Evolutionary conservation across 2,797 vertebrate genomes (phyloP).

Genomic region (Macrochelys suwanniensis): DNA sequence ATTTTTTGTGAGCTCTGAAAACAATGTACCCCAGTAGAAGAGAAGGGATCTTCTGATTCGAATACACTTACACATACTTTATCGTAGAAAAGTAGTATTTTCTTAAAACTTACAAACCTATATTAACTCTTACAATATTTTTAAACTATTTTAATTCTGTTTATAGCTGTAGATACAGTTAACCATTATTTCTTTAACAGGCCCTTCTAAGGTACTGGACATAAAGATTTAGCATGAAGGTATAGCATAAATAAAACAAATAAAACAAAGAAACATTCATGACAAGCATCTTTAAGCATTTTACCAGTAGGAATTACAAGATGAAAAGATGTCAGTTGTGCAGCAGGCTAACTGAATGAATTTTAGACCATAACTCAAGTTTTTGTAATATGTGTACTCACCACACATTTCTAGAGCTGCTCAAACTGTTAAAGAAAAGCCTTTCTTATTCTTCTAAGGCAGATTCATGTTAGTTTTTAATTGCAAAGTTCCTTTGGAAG

Average conservation of each 20-base stretch:
- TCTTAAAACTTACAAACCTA: not conserved
- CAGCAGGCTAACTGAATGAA: not conserved
- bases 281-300: not conserved
- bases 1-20: not conserved
- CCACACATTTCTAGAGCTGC: not conserved
- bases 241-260: not conserved
- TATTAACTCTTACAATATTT: not conserved
- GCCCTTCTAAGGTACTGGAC: not conserved
- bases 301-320: not conserved
- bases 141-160: not conserved
- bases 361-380: not conserved
- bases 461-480: not conserved
- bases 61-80: not conserved
- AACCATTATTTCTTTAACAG: not conserved
- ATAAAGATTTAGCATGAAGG: not conserved
- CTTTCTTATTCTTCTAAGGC: not conserved
- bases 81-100: not conserved
- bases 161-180: not conserved
- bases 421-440: not conserved
- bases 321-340: not conserved
- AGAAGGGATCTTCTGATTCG: not conserved
- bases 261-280: not conserved
- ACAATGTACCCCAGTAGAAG: not conserved
- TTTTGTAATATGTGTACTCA: accelerated
- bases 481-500: not conserved